Evolutionary conservation across 2,797 vertebrate species (phyloP).

Genomic region (Aplochiton taeniatus): DNA sequence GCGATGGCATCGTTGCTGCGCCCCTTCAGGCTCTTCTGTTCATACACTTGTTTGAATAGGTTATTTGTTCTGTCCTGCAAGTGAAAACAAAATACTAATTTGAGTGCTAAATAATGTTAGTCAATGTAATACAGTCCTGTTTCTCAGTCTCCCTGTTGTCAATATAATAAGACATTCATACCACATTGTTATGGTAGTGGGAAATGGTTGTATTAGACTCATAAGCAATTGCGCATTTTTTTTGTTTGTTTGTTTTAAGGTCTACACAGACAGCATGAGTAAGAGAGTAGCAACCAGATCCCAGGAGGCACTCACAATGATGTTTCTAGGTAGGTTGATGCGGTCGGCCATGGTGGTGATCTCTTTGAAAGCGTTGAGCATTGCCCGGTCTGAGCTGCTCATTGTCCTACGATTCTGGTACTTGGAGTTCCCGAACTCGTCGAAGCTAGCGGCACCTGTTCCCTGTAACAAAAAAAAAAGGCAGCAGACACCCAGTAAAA

Average conservation of each 20-base stretch:
- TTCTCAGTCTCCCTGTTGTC: no score
- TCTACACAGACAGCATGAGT: neutral
- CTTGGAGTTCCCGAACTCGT: constrained; percentile 97
- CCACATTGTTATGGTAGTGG: no score
- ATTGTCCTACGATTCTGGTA: constrained; percentile 98
- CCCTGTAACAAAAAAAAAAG: constrained; percentile 73
- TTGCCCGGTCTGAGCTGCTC: constrained; percentile 97
- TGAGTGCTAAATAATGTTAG: neutral
- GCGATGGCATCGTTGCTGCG: constrained; percentile 97
- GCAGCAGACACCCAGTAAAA: no score
- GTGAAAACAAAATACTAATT: neutral
- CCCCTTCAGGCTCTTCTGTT: constrained; percentile 98
- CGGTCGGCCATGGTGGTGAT: constrained; percentile 98
- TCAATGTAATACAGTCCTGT: neutral
- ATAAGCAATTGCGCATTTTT: no score
- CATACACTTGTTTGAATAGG: constrained; percentile 99
- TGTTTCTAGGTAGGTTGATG: constrained; percentile 98
- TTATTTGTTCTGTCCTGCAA: constrained; percentile 98
- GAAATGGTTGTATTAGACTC: no score
- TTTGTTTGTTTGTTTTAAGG: neutral
- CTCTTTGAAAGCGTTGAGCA: constrained; percentile 99
- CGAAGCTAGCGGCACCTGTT: constrained; percentile 96
- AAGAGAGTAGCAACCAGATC: no score
- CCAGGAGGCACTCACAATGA: constrained; percentile 82
- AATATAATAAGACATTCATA: no score